phyloP scores from a whole-genome alignment of 2,113 vertebrate species.

The Ptychochromis oligacanthus region DNA sequence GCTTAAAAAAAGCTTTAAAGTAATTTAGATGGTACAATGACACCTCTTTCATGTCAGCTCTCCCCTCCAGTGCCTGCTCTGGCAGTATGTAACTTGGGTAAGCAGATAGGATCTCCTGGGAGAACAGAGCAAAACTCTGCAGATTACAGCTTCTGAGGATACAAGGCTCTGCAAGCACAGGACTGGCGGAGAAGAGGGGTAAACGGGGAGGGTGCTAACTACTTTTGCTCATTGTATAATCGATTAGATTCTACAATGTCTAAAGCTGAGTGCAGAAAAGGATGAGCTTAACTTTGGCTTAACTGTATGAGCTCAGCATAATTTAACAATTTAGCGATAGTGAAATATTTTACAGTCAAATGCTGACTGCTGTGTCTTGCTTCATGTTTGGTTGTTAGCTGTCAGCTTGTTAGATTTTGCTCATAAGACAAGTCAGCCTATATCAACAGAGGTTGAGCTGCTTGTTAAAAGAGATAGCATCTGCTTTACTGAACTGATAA shows the following conservation, averaged over 20 bases:
- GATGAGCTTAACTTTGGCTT: background rate
- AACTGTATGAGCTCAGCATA: background rate
- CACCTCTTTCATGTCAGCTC: no score
- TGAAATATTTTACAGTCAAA: background rate
- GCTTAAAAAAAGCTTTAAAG: slow-evolving; percentile 59
- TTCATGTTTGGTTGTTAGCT: background rate
- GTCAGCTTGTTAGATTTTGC: background rate
- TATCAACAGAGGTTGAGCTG: background rate
- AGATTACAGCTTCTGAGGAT: no score
- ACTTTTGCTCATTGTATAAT: background rate
- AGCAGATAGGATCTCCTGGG: no score
- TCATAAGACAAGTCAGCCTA: background rate
- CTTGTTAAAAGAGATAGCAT: background rate
- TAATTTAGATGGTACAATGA: slow-evolving; percentile 29
- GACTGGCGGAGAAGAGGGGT: no score
- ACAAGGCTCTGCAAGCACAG: no score
- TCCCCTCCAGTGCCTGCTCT: no score
- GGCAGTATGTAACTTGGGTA: no score
- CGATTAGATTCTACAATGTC: background rate
- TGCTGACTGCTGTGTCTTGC: background rate
- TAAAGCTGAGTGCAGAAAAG: background rate
- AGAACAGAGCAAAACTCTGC: no score
- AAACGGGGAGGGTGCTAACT: background rate
- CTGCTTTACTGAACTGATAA: no score
- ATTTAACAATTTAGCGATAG: background rate